Percentiles rank a stretch among this genome's conserved stretches.
phyloP scores from a whole-genome alignment of 2,797 vertebrate genomes.

The Squalus acanthias region DNA sequence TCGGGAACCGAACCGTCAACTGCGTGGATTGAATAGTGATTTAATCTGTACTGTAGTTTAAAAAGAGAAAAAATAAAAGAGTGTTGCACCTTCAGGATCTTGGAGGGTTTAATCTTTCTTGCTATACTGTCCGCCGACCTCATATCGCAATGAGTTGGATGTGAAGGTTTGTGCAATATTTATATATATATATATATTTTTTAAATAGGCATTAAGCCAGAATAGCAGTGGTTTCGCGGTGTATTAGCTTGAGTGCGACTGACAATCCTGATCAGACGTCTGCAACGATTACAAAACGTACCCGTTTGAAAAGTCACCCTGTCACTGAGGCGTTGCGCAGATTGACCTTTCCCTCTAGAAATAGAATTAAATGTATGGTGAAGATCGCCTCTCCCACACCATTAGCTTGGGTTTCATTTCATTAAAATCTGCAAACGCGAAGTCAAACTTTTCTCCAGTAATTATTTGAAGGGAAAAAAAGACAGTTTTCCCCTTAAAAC shows the following conservation, averaged over 20 bases:
- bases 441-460: background rate
- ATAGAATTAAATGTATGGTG: background rate
- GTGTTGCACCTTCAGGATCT: background rate
- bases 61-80: background rate
- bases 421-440: background rate
- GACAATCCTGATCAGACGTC: slow-evolving; percentile 1
- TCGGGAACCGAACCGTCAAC: background rate
- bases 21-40: slow-evolving; percentile 8
- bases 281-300: background rate
- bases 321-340: background rate
- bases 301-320: slow-evolving; percentile 8
- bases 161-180: slow-evolving; percentile 32
- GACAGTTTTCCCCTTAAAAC: background rate
- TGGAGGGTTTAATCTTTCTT: slow-evolving; percentile 10
- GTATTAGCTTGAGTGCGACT: background rate
- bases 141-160: slow-evolving; percentile 27
- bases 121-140: background rate
- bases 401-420: background rate
- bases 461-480: background rate
- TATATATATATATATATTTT: background rate
- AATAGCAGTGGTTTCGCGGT: slow-evolving; percentile 15
- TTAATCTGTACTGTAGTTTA: background rate
- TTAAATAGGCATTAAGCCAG: slow-evolving; percentile 6
- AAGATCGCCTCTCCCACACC: background rate
- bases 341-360: slow-evolving; percentile 25